Base-by-base conservation (phyloP, 2,888 invertebrate species). In the Meteorus colon region DNA sequence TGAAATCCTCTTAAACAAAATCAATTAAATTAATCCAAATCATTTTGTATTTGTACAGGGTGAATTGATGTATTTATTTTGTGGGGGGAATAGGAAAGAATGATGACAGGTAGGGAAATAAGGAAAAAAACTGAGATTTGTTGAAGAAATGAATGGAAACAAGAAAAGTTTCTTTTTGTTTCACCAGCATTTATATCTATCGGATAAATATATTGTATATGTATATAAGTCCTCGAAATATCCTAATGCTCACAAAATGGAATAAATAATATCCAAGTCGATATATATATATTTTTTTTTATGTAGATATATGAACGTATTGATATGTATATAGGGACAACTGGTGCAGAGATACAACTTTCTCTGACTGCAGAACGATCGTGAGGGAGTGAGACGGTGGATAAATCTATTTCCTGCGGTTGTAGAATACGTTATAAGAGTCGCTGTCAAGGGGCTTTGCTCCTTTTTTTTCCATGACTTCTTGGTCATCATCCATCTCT, bases 401-500 rank as follows among this genome's bases (percentile, higher is more conserved):
- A 85, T 87, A 86, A 87, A 87, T 87, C 84, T 86, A 86, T 87
- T 86, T 84, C 83, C 83, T 83, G 84, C 84, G 84, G 77, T 80
- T 73, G 79, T 70, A 79, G 84, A 85, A 87, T 87, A 86, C 85
- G 84, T 83, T 85, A 86, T 85, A 85, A 85, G 83, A 81, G 80
- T 60, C 76, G 79, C 78, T 77, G 81, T 82, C 82, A 82, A 80
- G 76, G 68, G 60, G 75, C 55, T 70, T 66, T 68, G 48, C 63
- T 48, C 74, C 51, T 75, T 31, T 62, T 70, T 66, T 60, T 60
- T 77, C 51, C 37, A 24, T 68, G 69, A 65, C 67, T 62, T 51
- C 62, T 73, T 66, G 66, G 62, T 70, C 69, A 78, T 74, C 74
- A 67, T 77, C 74, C 66, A 70, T 74, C 74, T 51, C 71, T 60